Conservation (phyloP, 2,888 invertebrate species). For the Chrysomela aeneicollis region DNA sequence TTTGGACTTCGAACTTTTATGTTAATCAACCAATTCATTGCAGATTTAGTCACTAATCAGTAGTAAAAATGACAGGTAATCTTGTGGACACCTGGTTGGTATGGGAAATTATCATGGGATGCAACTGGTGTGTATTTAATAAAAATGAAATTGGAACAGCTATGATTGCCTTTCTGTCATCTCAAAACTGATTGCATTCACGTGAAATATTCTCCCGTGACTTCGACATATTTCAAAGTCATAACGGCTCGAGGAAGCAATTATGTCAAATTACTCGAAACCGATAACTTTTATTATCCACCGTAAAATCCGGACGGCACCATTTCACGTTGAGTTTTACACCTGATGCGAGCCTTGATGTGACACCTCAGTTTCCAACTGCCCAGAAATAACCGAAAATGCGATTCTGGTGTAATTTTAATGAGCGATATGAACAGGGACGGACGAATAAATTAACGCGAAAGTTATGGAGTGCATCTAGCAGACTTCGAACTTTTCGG, state of each 20-base stretch:
- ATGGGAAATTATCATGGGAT: no score
- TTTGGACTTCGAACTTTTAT: no score
- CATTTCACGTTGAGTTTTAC: background rate
- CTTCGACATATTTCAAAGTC: conserved; percentile 1
- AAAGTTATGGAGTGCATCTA: conserved; percentile 42
- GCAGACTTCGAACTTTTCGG: conserved; percentile 40
- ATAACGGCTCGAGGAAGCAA: background rate
- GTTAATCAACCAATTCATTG: no score
- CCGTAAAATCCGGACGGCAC: background rate
- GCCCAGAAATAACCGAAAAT: conserved; percentile 18
- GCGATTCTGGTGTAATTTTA: conserved; percentile 23
- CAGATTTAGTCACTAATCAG: no score
- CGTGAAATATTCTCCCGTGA: background rate
- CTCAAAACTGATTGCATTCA: no score
- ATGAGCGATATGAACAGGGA: conserved; percentile 22
- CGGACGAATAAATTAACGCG: conserved; percentile 40
- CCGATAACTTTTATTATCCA: background rate
- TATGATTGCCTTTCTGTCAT: no score
- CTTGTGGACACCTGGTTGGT: no score
- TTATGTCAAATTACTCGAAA: background rate
- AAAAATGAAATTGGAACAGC: no score
- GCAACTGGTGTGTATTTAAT: no score
- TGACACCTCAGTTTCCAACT: background rate
- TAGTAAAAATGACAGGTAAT: no score
- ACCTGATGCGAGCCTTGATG: background rate